Percentiles rank a stretch among this genome's conserved stretches.
Conservation (phyloP, 2,888 invertebrate genomes). For the Andrena bicolor region DNA sequence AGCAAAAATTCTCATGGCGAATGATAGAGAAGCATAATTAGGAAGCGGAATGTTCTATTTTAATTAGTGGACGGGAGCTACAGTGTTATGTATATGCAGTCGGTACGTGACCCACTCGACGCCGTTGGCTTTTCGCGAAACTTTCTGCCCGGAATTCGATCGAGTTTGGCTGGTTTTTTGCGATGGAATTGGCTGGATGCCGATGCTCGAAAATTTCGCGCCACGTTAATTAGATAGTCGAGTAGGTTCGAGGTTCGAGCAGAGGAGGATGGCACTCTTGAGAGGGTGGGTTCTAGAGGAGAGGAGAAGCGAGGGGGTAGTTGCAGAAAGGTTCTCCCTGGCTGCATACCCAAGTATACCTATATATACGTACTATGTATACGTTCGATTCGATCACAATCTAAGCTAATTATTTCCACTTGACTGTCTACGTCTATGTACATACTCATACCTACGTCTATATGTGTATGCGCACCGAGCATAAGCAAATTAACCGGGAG, state of each 20-base stretch:
- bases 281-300: too few species aligned
- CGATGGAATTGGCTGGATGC: neutral
- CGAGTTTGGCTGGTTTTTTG: neutral
- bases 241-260: conserved; percentile 6
- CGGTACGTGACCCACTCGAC: too few species aligned
- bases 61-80: conserved; percentile 7
- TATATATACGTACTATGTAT: too few species aligned
- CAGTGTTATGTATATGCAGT: too few species aligned
- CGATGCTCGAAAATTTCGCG: conserved; percentile 6
- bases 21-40: conserved; percentile 16
- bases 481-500: neutral
- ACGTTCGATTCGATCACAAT: conserved; percentile 10
- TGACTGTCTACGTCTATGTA: too few species aligned
- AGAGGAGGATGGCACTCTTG: too few species aligned
- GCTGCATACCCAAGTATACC: too few species aligned
- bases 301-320: too few species aligned
- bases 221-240: conserved; percentile 14
- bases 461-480: conserved; percentile 24
- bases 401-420: neutral
- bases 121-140: too few species aligned
- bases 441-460: neutral
- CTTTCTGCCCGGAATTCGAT: neutral
- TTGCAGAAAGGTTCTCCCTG: too few species aligned
- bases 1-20: conserved; percentile 3
- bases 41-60: neutral